Base-by-base conservation (phyloP, 2,888 invertebrate genomes). In the Hylaea fasciaria region DNA sequence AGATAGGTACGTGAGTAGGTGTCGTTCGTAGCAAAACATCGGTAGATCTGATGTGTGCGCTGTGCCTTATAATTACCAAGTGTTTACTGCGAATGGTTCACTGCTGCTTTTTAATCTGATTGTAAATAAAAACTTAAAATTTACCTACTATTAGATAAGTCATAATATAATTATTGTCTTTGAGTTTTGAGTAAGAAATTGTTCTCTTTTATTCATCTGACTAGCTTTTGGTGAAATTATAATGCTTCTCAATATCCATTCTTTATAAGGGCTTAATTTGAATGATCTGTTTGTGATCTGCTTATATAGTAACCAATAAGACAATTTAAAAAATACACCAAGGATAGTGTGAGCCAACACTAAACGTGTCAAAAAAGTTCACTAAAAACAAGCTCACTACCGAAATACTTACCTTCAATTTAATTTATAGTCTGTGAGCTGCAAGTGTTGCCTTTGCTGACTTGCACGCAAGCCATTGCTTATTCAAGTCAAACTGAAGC, bases 401-500 rank as follows among this genome's bases (percentile, higher is more conserved):
- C 43, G 56, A 68, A 67, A 68, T 66, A 66, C 65, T 68, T 65
- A 62, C 62, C 65, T 58, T 60, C 65, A 68, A 68, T 69, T 68
- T 65, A 69, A 71, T 71, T 71, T 71, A 71, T 66, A 61, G 60
- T 51, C 58, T 43, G 65, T 60, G 57, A 59, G 59, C 62, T 64
- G 68, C 66, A 61, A 68, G 68, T 68, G 68, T 69, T 70, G 65
- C 65, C 46, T 69, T 68, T 64, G 58, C 60, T 48, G 62, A 64
- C 63, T 60, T 62, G 61, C 70, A 70, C 68, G 70, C 70, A 57
- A 70, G 62, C 68, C 71, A 77, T 80, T 77, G 78, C 72, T 80
- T 73, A 76, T 74, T 76, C 73, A 81, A 82, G 78, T 81, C 73
- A 84, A 85, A 84, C 78, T 78, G 77, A 82, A 83, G 80, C 78